Conservation (phyloP, 2,113 vertebrate genomes). For the Pionites leucogaster region DNA sequence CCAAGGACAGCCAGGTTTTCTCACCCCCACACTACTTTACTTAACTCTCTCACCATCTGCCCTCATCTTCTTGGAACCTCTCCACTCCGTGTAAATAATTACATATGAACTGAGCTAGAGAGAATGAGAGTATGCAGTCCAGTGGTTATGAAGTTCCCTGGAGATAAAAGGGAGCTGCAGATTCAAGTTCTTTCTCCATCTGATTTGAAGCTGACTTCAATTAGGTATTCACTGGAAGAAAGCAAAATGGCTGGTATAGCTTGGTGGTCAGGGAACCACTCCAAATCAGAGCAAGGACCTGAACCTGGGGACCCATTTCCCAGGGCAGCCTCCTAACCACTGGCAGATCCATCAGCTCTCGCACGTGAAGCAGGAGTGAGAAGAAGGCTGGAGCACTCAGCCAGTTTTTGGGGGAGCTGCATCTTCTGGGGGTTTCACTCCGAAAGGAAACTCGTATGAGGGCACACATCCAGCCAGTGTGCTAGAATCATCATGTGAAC, state of each 20-base stretch:
- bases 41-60: constrained; percentile 7
- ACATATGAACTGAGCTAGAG: background rate
- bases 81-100: background rate
- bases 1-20: background rate
- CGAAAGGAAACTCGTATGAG: background rate
- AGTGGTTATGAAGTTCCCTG: constrained; percentile 22
- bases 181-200: background rate
- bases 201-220: constrained; percentile 57
- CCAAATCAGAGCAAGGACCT: background rate
- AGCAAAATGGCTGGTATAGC: background rate
- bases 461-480: background rate
- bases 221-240: constrained; percentile 19
- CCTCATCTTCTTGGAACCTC: background rate
- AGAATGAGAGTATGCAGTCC: constrained; percentile 23
- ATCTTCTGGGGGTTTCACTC: background rate
- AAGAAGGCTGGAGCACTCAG: background rate
- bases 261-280: background rate
- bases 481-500: background rate
- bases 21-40: background rate
- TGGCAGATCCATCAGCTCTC: background rate
- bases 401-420: background rate
- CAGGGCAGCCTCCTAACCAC: background rate
- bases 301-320: background rate
- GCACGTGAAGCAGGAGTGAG: background rate
- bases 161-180: constrained; percentile 48